Conservation (phyloP, 2,113 vertebrate genomes). For the Sinocyclocheilus anophthalmus region DNA sequence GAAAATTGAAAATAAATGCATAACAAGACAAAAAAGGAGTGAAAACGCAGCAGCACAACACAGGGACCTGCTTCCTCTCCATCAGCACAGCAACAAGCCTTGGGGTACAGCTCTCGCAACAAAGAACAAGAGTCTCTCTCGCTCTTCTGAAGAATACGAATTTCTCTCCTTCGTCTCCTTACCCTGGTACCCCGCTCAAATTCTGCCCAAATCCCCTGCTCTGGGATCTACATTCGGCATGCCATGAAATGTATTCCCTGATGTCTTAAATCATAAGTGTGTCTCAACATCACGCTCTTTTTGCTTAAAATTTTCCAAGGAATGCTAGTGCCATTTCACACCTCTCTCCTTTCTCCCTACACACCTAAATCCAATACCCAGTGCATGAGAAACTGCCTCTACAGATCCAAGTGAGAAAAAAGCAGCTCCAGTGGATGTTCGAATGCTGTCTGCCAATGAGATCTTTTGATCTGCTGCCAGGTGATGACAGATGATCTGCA, state of each 20-base stretch:
- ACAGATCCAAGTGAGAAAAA: slow-evolving; percentile 49
- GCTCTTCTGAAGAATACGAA: slow-evolving; percentile 44
- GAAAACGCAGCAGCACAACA: slow-evolving; percentile 9
- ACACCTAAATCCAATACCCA: slow-evolving; percentile 62
- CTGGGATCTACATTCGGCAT: slow-evolving; percentile 43
- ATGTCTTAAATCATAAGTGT: slow-evolving; percentile 59
- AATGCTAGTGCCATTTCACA: slow-evolving; percentile 70
- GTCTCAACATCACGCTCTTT: slow-evolving; percentile 61
- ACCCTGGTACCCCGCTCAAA: slow-evolving; percentile 45
- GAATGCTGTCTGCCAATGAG: slow-evolving; percentile 70
- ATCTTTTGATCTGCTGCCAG: slow-evolving; percentile 73
- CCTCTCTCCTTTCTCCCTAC: slow-evolving; percentile 31
- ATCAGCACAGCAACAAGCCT: slow-evolving; percentile 25
- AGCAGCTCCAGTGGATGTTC: slow-evolving; percentile 64
- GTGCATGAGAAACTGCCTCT: slow-evolving; percentile 60
- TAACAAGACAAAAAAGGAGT: slow-evolving; percentile 24
- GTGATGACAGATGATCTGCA: slow-evolving; percentile 72
- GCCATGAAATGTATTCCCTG: slow-evolving; percentile 58
- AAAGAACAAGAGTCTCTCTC: slow-evolving; percentile 39
- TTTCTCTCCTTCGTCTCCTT: slow-evolving; percentile 50
- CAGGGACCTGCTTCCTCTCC: slow-evolving; percentile 1
- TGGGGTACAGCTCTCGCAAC: slow-evolving; percentile 34
- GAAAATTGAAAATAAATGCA: slow-evolving; percentile 29
- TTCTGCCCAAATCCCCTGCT: slow-evolving; percentile 12
- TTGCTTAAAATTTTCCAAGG: slow-evolving; percentile 51